These are phyloP conservation scores for Pseudachorutes palmiensis DNA, from an alignment of 1,140 invertebrate species.

Conservation along the genomic window DNA sequence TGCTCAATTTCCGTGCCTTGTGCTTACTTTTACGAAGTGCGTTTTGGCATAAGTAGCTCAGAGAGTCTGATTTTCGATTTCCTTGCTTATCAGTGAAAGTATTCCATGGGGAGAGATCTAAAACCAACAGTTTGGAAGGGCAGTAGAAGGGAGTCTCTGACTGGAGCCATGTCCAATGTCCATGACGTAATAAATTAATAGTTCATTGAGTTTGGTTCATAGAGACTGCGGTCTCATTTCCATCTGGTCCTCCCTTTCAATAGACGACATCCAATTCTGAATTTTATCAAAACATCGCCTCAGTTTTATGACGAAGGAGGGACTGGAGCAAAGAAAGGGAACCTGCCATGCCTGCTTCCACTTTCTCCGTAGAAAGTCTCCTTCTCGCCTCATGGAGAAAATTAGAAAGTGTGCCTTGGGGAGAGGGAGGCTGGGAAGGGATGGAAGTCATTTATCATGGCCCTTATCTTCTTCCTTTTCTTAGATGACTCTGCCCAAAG, in stretches of 20 bases:
- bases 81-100: background rate
- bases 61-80: background rate
- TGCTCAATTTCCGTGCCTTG: background rate
- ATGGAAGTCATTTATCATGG: constrained; percentile 10
- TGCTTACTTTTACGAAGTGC: background rate
- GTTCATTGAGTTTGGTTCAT: background rate
- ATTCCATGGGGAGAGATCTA: background rate
- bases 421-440: constrained; percentile 3
- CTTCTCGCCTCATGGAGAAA: background rate
- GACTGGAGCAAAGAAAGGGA: background rate
- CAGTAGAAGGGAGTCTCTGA: background rate
- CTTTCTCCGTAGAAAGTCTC: background rate
- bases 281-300: background rate
- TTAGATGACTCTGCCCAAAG: too few species aligned
- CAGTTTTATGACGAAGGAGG: constrained; percentile 2
- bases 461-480: background rate
- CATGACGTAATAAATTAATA: constrained; percentile 13
- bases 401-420: background rate
- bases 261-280: background rate
- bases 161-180: constrained; percentile 1
- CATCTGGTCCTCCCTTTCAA: constrained; percentile 6
- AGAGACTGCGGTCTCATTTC: constrained; percentile 2
- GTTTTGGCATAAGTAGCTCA: background rate
- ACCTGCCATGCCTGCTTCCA: background rate
- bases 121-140: background rate